Conservation (phyloP, 2,888 invertebrate genomes). For the Orthosia cruda region DNA sequence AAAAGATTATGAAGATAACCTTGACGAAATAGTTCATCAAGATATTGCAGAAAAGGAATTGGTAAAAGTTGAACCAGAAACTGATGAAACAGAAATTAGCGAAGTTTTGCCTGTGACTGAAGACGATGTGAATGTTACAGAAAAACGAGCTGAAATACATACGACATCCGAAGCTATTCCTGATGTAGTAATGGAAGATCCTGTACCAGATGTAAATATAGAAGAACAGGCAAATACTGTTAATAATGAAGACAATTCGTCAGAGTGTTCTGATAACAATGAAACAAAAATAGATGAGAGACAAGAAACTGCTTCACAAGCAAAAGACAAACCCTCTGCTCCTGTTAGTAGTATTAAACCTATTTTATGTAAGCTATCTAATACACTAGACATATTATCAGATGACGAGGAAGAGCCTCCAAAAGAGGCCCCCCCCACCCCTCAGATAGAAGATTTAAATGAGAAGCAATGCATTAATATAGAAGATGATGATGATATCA, state of each 20-base stretch:
- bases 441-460: constrained; percentile 39
- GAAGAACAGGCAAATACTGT: constrained; percentile 4
- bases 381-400: constrained; percentile 85
- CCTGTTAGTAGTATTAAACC: constrained; percentile 51
- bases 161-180: not conserved
- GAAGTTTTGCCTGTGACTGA: constrained; percentile 16
- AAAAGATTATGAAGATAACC: constrained; percentile 49
- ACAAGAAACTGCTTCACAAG: constrained; percentile 9
- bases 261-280: constrained; percentile 6
- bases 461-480: constrained; percentile 82
- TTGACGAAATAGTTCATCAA: constrained; percentile 54
- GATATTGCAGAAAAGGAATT: constrained; percentile 12
- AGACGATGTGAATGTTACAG: constrained; percentile 17
- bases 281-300: constrained; percentile 15
- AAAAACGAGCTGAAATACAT: constrained; percentile 14
- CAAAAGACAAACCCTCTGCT: constrained; percentile 12
- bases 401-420: constrained; percentile 84
- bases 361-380: constrained; percentile 80
- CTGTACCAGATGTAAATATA: not conserved
- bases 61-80: constrained; percentile 3
- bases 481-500: constrained; percentile 88
- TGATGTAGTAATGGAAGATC: constrained; percentile 10
- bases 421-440: constrained; percentile 41
- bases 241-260: not conserved
- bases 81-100: constrained; percentile 17